Evolutionary conservation across 2,888 invertebrate species (phyloP).

Genomic region (Brassicogethes aeneus): DNA sequence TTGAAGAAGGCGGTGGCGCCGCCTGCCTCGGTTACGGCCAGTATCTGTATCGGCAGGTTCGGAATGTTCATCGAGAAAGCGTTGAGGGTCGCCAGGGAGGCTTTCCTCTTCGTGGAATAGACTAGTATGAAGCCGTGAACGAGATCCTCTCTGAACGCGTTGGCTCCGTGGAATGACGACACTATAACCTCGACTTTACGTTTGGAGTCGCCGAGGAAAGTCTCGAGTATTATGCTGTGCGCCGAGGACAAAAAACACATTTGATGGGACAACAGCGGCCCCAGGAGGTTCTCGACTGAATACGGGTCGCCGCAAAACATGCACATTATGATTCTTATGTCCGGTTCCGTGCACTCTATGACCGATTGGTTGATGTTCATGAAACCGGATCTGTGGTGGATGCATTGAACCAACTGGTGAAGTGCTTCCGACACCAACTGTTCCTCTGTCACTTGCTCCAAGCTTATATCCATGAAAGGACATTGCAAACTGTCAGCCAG

Average conservation of each 20-base stretch:
- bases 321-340: slow-evolving; percentile 88
- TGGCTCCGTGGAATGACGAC: slow-evolving; percentile 90
- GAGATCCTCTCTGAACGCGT: slow-evolving; percentile 82
- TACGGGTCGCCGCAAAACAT: slow-evolving; percentile 95
- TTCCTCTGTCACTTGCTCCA: slow-evolving; percentile 55
- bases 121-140: slow-evolving; percentile 93
- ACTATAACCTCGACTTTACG: slow-evolving; percentile 82
- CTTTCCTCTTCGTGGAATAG: slow-evolving; percentile 90
- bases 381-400: slow-evolving; percentile 69
- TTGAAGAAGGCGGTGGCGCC: slow-evolving; percentile 86
- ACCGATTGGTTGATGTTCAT: slow-evolving; percentile 64
- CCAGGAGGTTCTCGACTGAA: slow-evolving; percentile 80
- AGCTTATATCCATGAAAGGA: slow-evolving; percentile 73
- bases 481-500: slow-evolving; percentile 83
- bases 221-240: slow-evolving; percentile 82
- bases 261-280: slow-evolving; percentile 78
- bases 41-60: slow-evolving; percentile 86
- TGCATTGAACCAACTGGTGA: slow-evolving; percentile 64
- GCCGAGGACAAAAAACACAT: slow-evolving; percentile 80
- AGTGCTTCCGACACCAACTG: slow-evolving; percentile 63
- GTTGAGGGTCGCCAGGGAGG: slow-evolving; percentile 86
- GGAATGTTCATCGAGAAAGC: slow-evolving; percentile 91
- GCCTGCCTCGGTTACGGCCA: slow-evolving; percentile 85
- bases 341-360: slow-evolving; percentile 67
- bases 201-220: slow-evolving; percentile 85